Evolutionary conservation across 1,140 invertebrate species (phyloP), one percentile per base, ranked within the genome.

Genomic region (Drosophila melanica): DNA sequence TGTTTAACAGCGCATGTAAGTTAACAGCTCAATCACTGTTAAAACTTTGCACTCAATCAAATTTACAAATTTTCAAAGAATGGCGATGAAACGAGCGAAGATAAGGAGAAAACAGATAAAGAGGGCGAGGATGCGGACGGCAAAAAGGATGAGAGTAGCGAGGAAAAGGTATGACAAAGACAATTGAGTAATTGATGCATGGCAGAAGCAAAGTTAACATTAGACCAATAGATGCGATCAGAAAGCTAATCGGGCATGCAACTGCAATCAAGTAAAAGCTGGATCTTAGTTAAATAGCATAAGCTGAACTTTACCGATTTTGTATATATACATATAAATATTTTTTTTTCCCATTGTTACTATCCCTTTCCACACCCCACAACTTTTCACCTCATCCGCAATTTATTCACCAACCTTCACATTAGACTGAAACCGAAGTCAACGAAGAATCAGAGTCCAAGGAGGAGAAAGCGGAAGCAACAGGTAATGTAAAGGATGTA

Each of bases 241-340:
- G 33, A n/a, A 44, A 67, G 81, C 81, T 85, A 85, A 86, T 60
- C 45, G 12, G 27, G 78, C 78, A 80, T 77, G 78, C 27, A 44
- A 6, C 33, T 48, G 65, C 66, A 45, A 33, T 3, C 4, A 37
- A 74, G n/a, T 27, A 5, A 47, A 33, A 39, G 45, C 10, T 57
- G 44, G 35, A 14, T 51, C 39, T 11, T 14, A 55, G 16, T 33
- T 35, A 41, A 37, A 42, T 76, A 80, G 48, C 62, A 18, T 30
- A 53, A 53, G 50, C 11, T 23, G 23, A 60, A 39, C 42, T 23
- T 60, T 47, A 74, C 18, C 53, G 41, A 65, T 73, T 20, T 10
- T 81, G 66, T 85, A 81, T 54, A 81, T 70, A 79, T 42, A 87
- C 33, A 35, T n/a, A n/a, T n/a, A n/a, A n/a, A n/a, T n/a, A n/a